These are phyloP conservation scores for Pasiphila rectangulata DNA, from an alignment of 2,888 invertebrate species.

Conservation along the genomic window DNA sequence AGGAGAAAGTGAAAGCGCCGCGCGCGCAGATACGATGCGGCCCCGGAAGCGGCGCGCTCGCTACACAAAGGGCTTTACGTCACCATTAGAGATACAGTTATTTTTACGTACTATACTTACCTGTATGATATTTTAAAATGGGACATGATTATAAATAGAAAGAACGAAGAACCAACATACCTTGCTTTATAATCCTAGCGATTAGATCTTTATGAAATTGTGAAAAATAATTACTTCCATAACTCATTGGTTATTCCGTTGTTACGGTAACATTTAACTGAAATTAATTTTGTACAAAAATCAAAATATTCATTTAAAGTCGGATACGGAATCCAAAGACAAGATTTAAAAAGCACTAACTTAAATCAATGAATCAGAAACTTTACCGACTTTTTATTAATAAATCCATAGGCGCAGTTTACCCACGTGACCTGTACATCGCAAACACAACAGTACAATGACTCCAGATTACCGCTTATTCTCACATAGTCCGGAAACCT, in stretches of 20 bases:
- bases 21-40: constrained; percentile 71
- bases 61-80: constrained; percentile 60
- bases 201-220: constrained; percentile 21
- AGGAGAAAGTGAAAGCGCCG: constrained; percentile 78
- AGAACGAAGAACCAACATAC: constrained; percentile 13
- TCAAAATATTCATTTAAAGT: constrained; percentile 13
- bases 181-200: constrained; percentile 21
- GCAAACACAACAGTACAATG: constrained; percentile 54
- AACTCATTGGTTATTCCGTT: constrained; percentile 17
- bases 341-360: constrained; percentile 29
- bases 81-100: constrained; percentile 32
- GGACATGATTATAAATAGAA: neutral
- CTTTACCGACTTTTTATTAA: constrained; percentile 78
- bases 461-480: constrained; percentile 36
- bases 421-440: constrained; percentile 63
- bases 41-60: constrained; percentile 66
- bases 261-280: neutral
- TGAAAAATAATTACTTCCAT: constrained; percentile 13
- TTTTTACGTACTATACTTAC: constrained; percentile 21
- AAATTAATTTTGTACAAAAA: constrained; percentile 8
- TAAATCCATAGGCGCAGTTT: constrained; percentile 76
- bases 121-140: constrained; percentile 4
- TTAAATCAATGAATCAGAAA: constrained; percentile 51
- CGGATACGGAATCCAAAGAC: constrained; percentile 19
- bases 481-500: constrained; percentile 45